Conservation (phyloP, 2,113 vertebrate species). For the Hippocampus zosterae region DNA sequence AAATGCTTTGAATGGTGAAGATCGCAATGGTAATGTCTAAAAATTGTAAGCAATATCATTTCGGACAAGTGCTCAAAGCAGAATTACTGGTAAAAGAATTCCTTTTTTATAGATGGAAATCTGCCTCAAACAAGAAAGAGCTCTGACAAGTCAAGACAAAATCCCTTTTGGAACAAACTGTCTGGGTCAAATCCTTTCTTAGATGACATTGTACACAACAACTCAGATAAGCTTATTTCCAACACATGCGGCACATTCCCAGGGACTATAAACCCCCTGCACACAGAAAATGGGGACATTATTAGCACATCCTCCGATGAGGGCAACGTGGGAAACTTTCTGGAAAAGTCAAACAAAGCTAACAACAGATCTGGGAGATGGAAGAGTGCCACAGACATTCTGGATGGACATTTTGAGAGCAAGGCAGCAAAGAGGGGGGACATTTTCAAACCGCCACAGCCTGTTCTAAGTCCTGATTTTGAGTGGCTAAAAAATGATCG, state of each 20-base stretch:
- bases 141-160: conserved; percentile 59
- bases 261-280: conserved; percentile 65
- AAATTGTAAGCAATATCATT: background rate
- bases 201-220: conserved; percentile 79
- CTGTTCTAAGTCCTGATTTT: conserved; percentile 73
- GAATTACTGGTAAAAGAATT: background rate
- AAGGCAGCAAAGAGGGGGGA: conserved; percentile 47
- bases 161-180: conserved; percentile 91
- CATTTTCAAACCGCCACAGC: conserved; percentile 49
- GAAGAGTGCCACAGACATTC: conserved; percentile 86
- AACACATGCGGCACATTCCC: conserved; percentile 70
- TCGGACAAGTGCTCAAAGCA: background rate
- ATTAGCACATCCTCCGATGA: conserved; percentile 86
- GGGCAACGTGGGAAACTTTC: conserved; percentile 72
- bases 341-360: conserved; percentile 63
- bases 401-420: conserved; percentile 73
- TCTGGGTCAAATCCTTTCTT: conserved; percentile 90
- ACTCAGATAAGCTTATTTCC: conserved; percentile 63
- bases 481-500: conserved; percentile 84
- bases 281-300: conserved; percentile 71
- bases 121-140: conserved; percentile 22
- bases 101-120: conserved; percentile 51
- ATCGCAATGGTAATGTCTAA: conserved; percentile 64
- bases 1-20: conserved; percentile 33
- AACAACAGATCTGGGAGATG: conserved; percentile 77